Percentiles rank a stretch among this genome's conserved stretches.
Evolutionary conservation across 2,797 vertebrate species (phyloP).

Genomic region (Sebastolobus altivelis): DNA sequence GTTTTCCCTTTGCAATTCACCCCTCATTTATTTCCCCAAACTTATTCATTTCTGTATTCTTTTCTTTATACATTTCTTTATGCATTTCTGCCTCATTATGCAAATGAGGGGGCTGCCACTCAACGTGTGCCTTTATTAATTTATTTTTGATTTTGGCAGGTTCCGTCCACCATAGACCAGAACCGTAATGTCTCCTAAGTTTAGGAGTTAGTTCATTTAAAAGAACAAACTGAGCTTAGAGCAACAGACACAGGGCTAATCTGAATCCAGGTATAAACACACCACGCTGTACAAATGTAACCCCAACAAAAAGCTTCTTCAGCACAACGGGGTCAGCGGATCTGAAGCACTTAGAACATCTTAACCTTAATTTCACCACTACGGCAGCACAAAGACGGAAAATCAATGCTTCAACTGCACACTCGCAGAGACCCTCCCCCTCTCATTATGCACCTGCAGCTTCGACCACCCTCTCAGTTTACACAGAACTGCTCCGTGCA

Average conservation of each 20-base stretch:
- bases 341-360: slow-evolving; percentile 3
- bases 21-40: too few species aligned
- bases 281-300: not conserved
- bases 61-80: too few species aligned
- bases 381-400: slow-evolving; percentile 42
- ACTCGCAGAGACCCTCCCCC: slow-evolving; percentile 15
- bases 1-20: too few species aligned
- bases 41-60: too few species aligned
- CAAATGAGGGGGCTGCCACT: too few species aligned
- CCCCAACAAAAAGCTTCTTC: slow-evolving; percentile 15
- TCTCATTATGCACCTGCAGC: slow-evolving; percentile 21
- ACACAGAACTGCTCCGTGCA: slow-evolving; percentile 26
- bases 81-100: too few species aligned
- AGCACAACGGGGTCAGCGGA: not conserved
- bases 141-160: too few species aligned
- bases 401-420: slow-evolving; percentile 59
- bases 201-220: not conserved
- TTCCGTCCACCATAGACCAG: not conserved
- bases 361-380: slow-evolving; percentile 30
- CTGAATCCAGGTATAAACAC: slow-evolving; percentile 1
- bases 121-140: too few species aligned
- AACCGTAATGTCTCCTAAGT: not conserved
- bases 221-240: not conserved
- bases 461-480: slow-evolving; percentile 42
- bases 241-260: not conserved